Conservation (phyloP, 2,888 invertebrate genomes). For the Eumacrocentrus americanus region DNA sequence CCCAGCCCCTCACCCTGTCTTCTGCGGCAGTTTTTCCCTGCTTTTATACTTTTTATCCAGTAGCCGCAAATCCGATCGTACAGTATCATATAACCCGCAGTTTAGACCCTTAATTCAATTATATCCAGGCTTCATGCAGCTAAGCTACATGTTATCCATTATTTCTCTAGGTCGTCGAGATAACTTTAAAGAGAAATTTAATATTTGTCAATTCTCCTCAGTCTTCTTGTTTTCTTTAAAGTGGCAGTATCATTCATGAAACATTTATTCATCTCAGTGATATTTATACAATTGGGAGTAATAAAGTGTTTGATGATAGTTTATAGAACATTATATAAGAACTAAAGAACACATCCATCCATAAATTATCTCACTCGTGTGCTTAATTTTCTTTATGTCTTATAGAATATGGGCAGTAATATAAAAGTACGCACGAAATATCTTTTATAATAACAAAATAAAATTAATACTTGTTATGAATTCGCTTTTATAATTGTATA, state of each 20-base stretch:
- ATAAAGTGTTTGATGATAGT: background rate
- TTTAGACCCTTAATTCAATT: slow-evolving; percentile 35
- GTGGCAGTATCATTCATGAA: background rate
- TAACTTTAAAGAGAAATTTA: slow-evolving; percentile 38
- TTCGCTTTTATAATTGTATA: too few species aligned
- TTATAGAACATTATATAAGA: too few species aligned
- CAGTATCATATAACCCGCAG: slow-evolving; percentile 24
- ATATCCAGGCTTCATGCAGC: slow-evolving; percentile 50
- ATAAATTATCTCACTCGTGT: background rate
- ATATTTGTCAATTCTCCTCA: slow-evolving; percentile 39
- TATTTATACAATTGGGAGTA: background rate
- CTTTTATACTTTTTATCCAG: slow-evolving; percentile 37
- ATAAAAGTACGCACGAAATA: background rate
- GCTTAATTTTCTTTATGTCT: background rate
- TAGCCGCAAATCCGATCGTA: slow-evolving; percentile 17
- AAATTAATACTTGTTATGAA: too few species aligned
- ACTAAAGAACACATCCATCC: too few species aligned
- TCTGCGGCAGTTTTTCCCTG: slow-evolving; percentile 15
- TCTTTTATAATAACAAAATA: too few species aligned
- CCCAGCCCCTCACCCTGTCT: slow-evolving; percentile 51
- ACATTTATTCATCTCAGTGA: background rate
- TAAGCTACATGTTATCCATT: slow-evolving; percentile 51
- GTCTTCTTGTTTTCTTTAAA: background rate
- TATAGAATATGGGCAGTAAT: background rate
- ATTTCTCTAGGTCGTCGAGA: slow-evolving; percentile 49